Base-by-base conservation (phyloP, 2,888 invertebrate species). In the Biston stratarius region DNA sequence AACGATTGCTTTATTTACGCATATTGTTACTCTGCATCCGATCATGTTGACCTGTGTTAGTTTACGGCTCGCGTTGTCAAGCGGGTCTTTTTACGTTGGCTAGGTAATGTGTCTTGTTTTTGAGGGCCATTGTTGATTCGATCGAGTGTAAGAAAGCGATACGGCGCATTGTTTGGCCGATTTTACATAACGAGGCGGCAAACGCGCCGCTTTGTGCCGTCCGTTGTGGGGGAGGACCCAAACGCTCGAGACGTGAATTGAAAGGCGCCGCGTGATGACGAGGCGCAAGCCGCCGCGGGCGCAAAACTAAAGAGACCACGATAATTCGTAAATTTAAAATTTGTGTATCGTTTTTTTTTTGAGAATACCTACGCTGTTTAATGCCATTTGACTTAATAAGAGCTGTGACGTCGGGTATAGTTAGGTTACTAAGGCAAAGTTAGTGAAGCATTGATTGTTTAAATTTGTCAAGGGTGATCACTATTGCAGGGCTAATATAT, bases 191-290 rank as follows among this genome's bases (percentile, higher is more conserved):
- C 92, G 92, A 92, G 91, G 83, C 90, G 88, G 89, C 88, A 89
- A 90, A 88, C 90, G 88, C 82, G 81, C 78, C 78, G 81, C 88
- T 89, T 91, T 91, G 88, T 89, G 83, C 70, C 78, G 77, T 72
- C 83, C 80, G 83, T 87, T 87, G 91, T 88, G 90, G 89, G 92
- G 90, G 92, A 85, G 91, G 84, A 84, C 77, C 85, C 86, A 82
- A 89, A 86, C 88, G 90, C 86, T 89, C 86, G 91, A 91, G 89
- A 90, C 81, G 88, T 80, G 87, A 83, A 89, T 88, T 88, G 91
- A 92, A 92, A 93, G 91, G 91, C 89, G 89, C 93, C 93, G 93
- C 91, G 86, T 76, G 84, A 91, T 93, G 93, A 93, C 91, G 86
- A 85, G 85, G 91, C 92, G 88, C 84, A 85, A 84, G 86, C 86